phyloP scores from a whole-genome alignment of 2,113 vertebrate genomes.

The Pontoporia blainvillei region DNA sequence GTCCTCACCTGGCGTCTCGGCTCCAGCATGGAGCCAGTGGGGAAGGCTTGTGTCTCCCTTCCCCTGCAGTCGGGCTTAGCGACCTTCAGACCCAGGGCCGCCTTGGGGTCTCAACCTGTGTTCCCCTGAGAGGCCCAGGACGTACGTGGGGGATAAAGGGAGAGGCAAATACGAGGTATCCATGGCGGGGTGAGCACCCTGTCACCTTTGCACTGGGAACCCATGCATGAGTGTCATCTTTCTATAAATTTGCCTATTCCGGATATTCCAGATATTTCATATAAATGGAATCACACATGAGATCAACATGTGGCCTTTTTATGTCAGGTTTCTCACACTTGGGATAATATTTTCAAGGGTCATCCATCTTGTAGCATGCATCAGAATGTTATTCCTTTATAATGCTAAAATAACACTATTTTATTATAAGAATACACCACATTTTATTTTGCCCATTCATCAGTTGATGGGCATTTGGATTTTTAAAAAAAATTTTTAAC shows the following conservation, averaged over 20 bases:
- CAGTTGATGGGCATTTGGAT: neutral
- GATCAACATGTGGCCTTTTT: neutral
- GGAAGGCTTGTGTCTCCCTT: neutral
- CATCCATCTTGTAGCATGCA: neutral
- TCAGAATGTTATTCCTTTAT: neutral
- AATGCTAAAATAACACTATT: neutral
- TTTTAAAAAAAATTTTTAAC: too few species aligned
- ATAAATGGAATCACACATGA: neutral
- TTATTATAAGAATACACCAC: neutral
- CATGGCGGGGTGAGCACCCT: rapidly evolving
- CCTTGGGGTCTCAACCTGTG: neutral
- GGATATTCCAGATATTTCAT: neutral
- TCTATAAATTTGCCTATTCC: neutral
- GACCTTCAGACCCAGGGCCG: neutral
- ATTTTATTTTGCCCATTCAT: neutral
- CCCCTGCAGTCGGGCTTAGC: neutral
- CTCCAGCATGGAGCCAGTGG: neutral
- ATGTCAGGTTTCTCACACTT: neutral
- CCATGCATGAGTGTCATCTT: neutral
- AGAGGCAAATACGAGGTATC: too few species aligned
- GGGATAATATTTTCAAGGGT: neutral
- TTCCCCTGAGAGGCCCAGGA: neutral
- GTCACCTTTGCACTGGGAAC: neutral
- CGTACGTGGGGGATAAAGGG: rapidly evolving
- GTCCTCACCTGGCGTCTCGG: neutral